These are phyloP conservation scores for Asteroscopus sphinx DNA, from an alignment of 2,888 invertebrate genomes.

Conservation along the genomic window DNA sequence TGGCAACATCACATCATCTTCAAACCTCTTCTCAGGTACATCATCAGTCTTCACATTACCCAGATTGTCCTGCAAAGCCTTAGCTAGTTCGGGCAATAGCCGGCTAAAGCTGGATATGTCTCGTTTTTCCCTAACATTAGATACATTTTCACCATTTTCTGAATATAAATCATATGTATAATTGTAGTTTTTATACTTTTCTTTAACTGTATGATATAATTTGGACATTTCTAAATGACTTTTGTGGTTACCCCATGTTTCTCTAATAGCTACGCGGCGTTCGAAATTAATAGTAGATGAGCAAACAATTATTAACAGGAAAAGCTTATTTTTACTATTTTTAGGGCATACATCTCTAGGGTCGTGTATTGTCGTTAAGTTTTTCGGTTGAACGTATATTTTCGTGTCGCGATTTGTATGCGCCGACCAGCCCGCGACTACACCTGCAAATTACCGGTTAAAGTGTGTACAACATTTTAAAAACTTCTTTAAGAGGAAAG, in stretches of 20 bases:
- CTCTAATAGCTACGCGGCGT: slow-evolving; percentile 91
- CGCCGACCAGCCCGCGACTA: slow-evolving; percentile 92
- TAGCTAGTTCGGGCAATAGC: slow-evolving; percentile 79
- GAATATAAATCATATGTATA: slow-evolving; percentile 75
- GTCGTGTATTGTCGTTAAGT: slow-evolving; percentile 91
- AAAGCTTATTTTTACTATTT: slow-evolving; percentile 77
- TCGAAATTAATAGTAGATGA: slow-evolving; percentile 93
- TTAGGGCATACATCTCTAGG: slow-evolving; percentile 89
- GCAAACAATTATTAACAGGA: slow-evolving; percentile 93
- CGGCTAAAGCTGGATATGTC: slow-evolving; percentile 73
- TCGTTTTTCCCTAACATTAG: slow-evolving; percentile 62
- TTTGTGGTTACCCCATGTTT: slow-evolving; percentile 92
- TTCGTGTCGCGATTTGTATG: slow-evolving; percentile 93
- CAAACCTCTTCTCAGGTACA: slow-evolving; percentile 75
- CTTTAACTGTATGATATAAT: slow-evolving; percentile 68
- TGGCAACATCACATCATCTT: slow-evolving; percentile 75
- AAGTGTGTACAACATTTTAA: not conserved
- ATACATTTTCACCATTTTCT: slow-evolving; percentile 53
- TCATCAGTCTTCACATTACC: slow-evolving; percentile 67
- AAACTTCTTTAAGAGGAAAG: too few relatives aligned
- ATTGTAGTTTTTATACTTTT: slow-evolving; percentile 80
- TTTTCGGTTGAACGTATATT: slow-evolving; percentile 92
- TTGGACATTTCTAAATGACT: slow-evolving; percentile 74
- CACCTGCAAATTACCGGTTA: slow-evolving; percentile 72
- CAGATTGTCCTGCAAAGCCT: slow-evolving; percentile 73